Conservation (phyloP, 2,797 vertebrate species). For the Pagetopsis macropterus region DNA sequence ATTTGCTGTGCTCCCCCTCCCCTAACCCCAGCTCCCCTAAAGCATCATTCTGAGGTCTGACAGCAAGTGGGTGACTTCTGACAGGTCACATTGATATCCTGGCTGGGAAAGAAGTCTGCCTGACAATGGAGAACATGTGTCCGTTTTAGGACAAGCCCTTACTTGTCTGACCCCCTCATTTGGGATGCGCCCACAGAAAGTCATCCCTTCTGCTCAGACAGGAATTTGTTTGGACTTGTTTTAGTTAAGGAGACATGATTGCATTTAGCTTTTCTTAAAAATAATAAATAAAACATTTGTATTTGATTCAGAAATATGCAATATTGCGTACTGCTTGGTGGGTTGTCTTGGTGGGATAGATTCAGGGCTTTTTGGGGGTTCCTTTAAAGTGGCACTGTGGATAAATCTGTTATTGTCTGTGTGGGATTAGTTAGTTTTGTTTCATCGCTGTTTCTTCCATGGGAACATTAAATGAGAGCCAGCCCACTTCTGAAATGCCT, state of each 20-base stretch:
- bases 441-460: constrained; percentile 69
- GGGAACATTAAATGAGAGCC: constrained; percentile 72
- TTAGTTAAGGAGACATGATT: constrained; percentile 42
- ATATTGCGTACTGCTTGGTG: constrained; percentile 22
- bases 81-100: constrained; percentile 76
- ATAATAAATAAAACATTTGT: constrained; percentile 60
- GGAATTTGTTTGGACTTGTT: constrained; percentile 44
- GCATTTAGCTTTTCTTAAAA: constrained; percentile 45
- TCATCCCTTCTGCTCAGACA: constrained; percentile 42
- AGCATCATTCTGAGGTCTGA: constrained; percentile 69
- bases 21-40: constrained; percentile 46
- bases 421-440: constrained; percentile 74
- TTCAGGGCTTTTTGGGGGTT: constrained; percentile 44
- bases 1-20: constrained; percentile 65
- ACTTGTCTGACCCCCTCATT: constrained; percentile 77
- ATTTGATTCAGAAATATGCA: constrained; percentile 54
- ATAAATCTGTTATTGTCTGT: constrained; percentile 73
- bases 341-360: constrained; percentile 31
- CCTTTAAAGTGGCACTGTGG: constrained; percentile 55
- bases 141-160: constrained; percentile 74
- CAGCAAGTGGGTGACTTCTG: constrained; percentile 79
- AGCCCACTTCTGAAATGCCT: constrained; percentile 73
- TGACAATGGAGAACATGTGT: constrained; percentile 82
- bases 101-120: constrained; percentile 76
- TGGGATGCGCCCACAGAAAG: constrained; percentile 63